Conservation (phyloP, 2,888 invertebrate species). For the Drosophila mettleri region DNA sequence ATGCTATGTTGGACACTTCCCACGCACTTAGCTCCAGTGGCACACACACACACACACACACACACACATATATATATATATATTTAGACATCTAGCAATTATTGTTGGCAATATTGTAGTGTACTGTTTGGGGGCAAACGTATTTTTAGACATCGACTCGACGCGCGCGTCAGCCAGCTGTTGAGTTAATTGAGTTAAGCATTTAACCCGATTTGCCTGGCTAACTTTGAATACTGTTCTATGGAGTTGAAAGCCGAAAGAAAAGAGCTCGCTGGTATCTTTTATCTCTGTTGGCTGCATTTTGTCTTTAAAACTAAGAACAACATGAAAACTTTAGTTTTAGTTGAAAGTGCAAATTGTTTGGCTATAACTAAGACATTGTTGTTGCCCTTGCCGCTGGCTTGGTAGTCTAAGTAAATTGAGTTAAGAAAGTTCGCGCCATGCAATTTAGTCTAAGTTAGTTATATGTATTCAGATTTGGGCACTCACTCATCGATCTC, state of each 20-base stretch:
- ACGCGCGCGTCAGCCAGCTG: constrained; percentile 16
- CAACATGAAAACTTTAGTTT: constrained; percentile 7
- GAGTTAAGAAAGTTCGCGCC: constrained; percentile 45
- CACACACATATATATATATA: not conserved
- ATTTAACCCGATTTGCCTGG: constrained; percentile 1
- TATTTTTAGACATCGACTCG: constrained; percentile 28
- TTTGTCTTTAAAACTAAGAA: not conserved
- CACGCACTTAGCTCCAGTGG: not conserved
- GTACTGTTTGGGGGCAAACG: constrained; percentile 5
- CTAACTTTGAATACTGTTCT: constrained; percentile 3
- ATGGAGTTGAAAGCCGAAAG: not conserved
- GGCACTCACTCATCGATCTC: constrained; percentile 89
- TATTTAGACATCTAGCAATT: not conserved
- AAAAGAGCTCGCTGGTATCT: not conserved
- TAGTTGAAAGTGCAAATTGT: constrained; percentile 56
- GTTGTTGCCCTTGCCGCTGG: constrained; percentile 7
- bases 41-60: not conserved
- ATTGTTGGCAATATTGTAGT: constrained; percentile 14
- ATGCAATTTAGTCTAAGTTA: constrained; percentile 19
- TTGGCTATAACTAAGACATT: constrained; percentile 13
- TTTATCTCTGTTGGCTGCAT: not conserved
- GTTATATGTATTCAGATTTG: constrained; percentile 39
- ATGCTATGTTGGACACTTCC: constrained; percentile 4
- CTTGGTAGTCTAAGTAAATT: constrained; percentile 10
- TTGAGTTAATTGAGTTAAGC: constrained; percentile 39